Base-by-base conservation (phyloP, 2,113 vertebrate genomes). In the Polyodon spathula region DNA sequence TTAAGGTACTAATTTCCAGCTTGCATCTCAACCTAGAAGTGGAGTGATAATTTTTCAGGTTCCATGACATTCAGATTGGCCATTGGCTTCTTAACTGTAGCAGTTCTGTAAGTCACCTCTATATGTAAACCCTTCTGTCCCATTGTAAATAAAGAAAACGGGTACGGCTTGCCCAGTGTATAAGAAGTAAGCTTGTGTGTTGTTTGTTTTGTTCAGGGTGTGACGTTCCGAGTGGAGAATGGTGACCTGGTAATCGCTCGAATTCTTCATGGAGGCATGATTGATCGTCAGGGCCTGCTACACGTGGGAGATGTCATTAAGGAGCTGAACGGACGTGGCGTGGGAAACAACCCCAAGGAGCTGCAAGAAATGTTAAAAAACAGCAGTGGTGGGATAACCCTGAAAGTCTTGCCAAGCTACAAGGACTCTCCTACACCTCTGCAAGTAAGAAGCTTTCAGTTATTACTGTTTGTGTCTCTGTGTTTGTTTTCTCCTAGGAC, bases 401-500 rank as follows among this genome's bases (percentile, higher is more conserved):
- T 98, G 59, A 97, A 97, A 73, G 95, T 99, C 67, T 84, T 98
- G 40, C 96, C 96, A 59, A 94, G 94, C 80, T 99, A 98, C 77
- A 92, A 80, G 74, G 93, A 97, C 48, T 71, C 87, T 11, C 83
- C 94, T 65, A 82, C 66, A 82, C 90, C 69, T 78, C 92, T 71
- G 2, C 93, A 94, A 91, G 95, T 97, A 62, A 74, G 80, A 37
- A n/a, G 12, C 12, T 14, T n/a, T n/a, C 12, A n/a, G 48, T 12
- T 6, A 10, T n/a, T 6, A n/a, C 48, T 10, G 12, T n/a, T 8
- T n/a, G 48, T 50, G 12, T n/a, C 48, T n/a, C 2, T 27, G 27
- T 27, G 27, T 27, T 27, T 27, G 27, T 27, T 27, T 27, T 27
- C 27, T 27, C 27, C 1, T 27, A 27, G 27, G 27, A 27, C 27